Evolutionary conservation across 2,888 invertebrate species (phyloP).

Genomic region (Lordiphosa andalusiaca): DNA sequence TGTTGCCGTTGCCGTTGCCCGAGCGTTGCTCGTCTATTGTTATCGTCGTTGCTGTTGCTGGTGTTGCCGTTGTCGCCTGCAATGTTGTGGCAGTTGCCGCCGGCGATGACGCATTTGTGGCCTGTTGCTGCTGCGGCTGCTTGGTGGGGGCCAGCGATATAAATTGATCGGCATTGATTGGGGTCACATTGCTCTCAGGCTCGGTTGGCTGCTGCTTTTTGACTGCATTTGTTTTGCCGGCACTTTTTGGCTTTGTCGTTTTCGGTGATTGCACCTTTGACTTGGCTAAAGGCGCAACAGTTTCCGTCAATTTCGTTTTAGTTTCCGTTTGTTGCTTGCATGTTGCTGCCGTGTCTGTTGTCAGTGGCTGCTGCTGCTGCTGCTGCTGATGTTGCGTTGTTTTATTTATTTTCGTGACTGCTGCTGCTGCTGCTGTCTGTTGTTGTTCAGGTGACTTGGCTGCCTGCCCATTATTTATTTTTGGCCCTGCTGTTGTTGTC

Average conservation of each 20-base stretch:
- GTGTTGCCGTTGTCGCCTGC: conserved; percentile 32
- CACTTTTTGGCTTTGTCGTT: conserved; percentile 58
- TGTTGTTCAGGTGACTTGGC: conserved; percentile 80
- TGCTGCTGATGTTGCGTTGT: conserved; percentile 49
- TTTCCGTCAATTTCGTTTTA: conserved; percentile 64
- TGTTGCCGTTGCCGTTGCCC: conserved; percentile 44
- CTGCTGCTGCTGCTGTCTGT: conserved; percentile 38
- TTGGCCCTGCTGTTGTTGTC: conserved; percentile 63
- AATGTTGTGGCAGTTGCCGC: conserved; percentile 22
- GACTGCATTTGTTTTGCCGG: conserved; percentile 38
- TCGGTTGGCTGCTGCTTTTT: conserved; percentile 19
- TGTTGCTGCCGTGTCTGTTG: conserved; percentile 48
- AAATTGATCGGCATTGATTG: conserved; percentile 78
- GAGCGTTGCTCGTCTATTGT: conserved; percentile 17
- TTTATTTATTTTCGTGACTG: conserved; percentile 54
- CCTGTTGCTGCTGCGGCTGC: conserved; percentile 41
- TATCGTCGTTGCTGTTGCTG: conserved; percentile 32
- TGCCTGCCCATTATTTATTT: conserved; percentile 79
- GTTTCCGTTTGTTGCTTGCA: conserved; percentile 62
- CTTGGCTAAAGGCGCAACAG: conserved; percentile 50
- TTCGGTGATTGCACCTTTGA: conserved; percentile 70
- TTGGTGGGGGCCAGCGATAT: conserved; percentile 70
- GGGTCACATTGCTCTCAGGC: conserved; percentile 68
- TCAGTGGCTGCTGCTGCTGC: conserved; percentile 37
- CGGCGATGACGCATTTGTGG: conserved; percentile 66